Evolutionary conservation across 2,888 invertebrate genomes (phyloP).

Genomic region (Nematopogon swammerdamellus): DNA sequence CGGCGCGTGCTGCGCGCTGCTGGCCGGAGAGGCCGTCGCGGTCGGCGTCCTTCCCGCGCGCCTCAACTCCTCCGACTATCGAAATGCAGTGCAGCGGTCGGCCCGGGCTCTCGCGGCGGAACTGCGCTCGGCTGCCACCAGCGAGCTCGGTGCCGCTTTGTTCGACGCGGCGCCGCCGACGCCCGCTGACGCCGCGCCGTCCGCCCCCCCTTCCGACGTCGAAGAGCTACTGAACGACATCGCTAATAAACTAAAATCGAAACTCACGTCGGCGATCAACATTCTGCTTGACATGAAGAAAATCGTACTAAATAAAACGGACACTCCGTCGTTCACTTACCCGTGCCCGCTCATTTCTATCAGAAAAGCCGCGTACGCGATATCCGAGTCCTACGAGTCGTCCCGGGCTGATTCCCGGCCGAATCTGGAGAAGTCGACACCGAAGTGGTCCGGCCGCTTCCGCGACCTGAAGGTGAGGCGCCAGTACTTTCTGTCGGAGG

Average conservation of each 20-base stretch:
- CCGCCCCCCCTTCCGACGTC: constrained; percentile 18
- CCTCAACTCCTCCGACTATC: not conserved
- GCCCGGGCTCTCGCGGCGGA: not conserved
- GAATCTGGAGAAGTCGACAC: not conserved
- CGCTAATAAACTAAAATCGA: constrained; percentile 35
- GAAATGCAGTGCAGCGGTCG: not conserved
- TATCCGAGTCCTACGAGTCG: not conserved
- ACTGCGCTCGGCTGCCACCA: not conserved
- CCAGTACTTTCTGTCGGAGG: constrained; percentile 42
- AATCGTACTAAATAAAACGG: constrained; percentile 25
- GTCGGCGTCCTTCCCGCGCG: not conserved
- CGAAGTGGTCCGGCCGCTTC: constrained; percentile 16
- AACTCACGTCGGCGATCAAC: constrained; percentile 35
- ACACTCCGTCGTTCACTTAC: constrained; percentile 44
- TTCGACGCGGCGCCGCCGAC: not conserved
- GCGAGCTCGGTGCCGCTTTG: not conserved
- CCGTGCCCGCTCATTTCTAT: constrained; percentile 50
- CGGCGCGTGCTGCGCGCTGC: not conserved
- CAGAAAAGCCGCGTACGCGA: constrained; percentile 23
- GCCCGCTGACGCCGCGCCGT: not conserved
- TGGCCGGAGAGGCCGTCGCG: not conserved
- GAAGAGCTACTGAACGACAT: constrained; percentile 30
- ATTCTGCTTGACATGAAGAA: constrained; percentile 40
- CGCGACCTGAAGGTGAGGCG: constrained; percentile 49
- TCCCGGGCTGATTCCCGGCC: not conserved